These are phyloP conservation scores for Drosophila demipolita DNA, from an alignment of 2,888 invertebrate genomes.

Conservation along the genomic window DNA sequence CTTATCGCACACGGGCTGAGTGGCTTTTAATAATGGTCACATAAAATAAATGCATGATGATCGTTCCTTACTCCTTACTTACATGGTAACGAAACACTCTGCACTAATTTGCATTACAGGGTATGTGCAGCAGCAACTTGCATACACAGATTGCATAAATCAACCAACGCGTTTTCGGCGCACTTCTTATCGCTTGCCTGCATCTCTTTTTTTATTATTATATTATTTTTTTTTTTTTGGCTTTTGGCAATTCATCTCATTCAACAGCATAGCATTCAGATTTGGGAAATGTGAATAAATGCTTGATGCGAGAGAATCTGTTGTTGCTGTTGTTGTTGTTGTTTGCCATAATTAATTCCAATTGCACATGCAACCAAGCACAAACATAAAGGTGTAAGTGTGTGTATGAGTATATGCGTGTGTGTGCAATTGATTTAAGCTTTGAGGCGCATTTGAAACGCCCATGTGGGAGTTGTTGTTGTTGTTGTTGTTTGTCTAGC, in stretches of 20 bases:
- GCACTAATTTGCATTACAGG: constrained; percentile 10
- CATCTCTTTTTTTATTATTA: constrained; percentile 51
- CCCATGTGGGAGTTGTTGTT: constrained; percentile 53
- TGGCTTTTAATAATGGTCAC: neutral
- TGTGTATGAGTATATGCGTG: neutral
- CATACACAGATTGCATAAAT: constrained; percentile 64
- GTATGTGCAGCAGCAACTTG: constrained; percentile 21
- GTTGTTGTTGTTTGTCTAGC: constrained; percentile 20
- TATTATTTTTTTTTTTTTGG: neutral
- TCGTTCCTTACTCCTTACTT: neutral
- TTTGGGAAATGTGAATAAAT: constrained; percentile 53
- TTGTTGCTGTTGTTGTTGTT: constrained; percentile 31
- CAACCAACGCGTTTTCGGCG: constrained; percentile 67
- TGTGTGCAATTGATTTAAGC: constrained; percentile 36
- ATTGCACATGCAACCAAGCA: constrained; percentile 75
- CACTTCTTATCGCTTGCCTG: constrained; percentile 70
- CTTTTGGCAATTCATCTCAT: constrained; percentile 75
- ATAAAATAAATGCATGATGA: neutral
- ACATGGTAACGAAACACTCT: neutral
- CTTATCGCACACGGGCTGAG: neutral
- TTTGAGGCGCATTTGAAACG: constrained; percentile 55
- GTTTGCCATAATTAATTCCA: constrained; percentile 83
- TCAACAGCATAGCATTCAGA: constrained; percentile 34
- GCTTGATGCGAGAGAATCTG: constrained; percentile 36
- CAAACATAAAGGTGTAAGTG: constrained; percentile 3